Evolutionary conservation across 2,113 vertebrate genomes (phyloP).

Genomic region (Antennarius striatus): DNA sequence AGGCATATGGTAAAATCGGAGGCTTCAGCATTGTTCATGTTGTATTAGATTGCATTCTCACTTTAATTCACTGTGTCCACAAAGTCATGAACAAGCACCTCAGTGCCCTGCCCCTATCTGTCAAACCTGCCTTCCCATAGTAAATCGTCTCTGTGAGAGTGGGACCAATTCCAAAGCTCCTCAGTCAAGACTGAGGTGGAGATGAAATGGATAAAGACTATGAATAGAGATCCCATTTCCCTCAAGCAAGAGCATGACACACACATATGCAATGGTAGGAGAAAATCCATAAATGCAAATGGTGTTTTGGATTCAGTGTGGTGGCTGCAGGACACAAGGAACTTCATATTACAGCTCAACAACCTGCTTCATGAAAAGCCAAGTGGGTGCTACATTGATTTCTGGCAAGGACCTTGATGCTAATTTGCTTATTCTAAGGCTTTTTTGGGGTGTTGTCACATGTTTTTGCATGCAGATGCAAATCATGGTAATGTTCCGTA

Average conservation of each 20-base stretch:
- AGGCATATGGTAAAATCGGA: not conserved
- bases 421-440: slow-evolving; percentile 48
- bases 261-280: slow-evolving; percentile 36
- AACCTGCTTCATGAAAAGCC: slow-evolving; percentile 39
- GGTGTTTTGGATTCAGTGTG: slow-evolving; percentile 37
- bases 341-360: slow-evolving; percentile 52
- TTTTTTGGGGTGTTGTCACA: slow-evolving; percentile 8
- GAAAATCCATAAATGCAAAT: slow-evolving; percentile 77
- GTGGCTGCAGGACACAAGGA: slow-evolving; percentile 63
- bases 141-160: slow-evolving; percentile 24
- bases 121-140: not conserved
- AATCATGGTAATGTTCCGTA: slow-evolving; percentile 30
- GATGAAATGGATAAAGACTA: slow-evolving; percentile 65
- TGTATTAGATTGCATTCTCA: not conserved
- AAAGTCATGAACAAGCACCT: slow-evolving; percentile 1
- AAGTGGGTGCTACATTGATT: slow-evolving; percentile 64
- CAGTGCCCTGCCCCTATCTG: slow-evolving; percentile 3
- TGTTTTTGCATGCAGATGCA: slow-evolving; percentile 23
- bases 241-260: slow-evolving; percentile 56
- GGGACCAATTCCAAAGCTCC: slow-evolving; percentile 42
- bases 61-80: slow-evolving; percentile 19
- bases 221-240: slow-evolving; percentile 63
- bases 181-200: slow-evolving; percentile 38
- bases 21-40: not conserved
- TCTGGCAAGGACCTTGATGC: slow-evolving; percentile 41